Evolutionary conservation across 1,140 invertebrate species (phyloP).

Genomic region (Episyrphus balteatus): DNA sequence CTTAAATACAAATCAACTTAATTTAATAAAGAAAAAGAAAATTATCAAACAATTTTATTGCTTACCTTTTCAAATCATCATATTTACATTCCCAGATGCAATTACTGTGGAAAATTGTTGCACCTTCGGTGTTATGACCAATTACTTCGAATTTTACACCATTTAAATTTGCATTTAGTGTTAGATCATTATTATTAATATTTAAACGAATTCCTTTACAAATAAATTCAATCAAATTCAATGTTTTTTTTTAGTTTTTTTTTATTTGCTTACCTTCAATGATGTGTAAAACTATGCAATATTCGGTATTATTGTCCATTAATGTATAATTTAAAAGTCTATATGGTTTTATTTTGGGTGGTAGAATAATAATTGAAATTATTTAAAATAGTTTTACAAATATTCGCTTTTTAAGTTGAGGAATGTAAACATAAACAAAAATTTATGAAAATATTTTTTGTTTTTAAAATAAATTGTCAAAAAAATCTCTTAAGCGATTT

Average conservation of each 20-base stretch:
- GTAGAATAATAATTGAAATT: too few relatives aligned
- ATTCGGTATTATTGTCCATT: constrained; percentile 13
- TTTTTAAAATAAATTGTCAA: too few relatives aligned
- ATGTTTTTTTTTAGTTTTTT: neutral
- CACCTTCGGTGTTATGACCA: constrained; percentile 14
- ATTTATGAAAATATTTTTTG: too few relatives aligned
- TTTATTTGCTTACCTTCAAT: constrained; percentile 14
- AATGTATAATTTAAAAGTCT: too few relatives aligned
- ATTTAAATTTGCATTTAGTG: constrained; percentile 24
- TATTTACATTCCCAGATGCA: constrained; percentile 31
- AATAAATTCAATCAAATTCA: neutral
- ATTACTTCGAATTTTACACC: constrained; percentile 27
- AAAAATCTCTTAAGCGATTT: too few relatives aligned
- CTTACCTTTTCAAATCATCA: constrained; percentile 20
- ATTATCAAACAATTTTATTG: neutral
- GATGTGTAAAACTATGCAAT: constrained; percentile 27
- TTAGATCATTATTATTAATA: constrained; percentile 15
- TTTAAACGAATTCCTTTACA: constrained; percentile 20
- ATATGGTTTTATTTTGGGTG: too few relatives aligned
- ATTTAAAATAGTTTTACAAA: too few relatives aligned
- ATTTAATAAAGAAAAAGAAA: neutral
- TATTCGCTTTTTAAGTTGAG: too few relatives aligned
- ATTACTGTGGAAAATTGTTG: constrained; percentile 28
- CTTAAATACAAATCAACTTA: constrained; percentile 1
- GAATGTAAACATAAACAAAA: too few relatives aligned